A percentile compares a stretch with the other conserved stretches of the same genome.
phyloP scores from a whole-genome alignment of 2,113 vertebrate species.

The Phalacrocorax carbo region DNA sequence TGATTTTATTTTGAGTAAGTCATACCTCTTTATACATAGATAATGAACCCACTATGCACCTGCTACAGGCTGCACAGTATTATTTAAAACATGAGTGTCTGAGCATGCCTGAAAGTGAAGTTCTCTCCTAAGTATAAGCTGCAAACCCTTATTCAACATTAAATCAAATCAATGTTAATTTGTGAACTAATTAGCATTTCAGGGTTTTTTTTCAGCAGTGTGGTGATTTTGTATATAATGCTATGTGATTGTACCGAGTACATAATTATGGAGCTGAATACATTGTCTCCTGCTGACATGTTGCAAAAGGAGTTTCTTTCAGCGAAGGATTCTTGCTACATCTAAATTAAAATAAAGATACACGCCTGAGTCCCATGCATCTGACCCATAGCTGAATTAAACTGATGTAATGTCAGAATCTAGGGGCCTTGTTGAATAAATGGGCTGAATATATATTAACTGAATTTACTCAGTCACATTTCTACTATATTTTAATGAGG shows the following conservation, averaged over 20 bases:
- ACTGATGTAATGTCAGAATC: not conserved
- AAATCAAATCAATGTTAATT: slow-evolving; percentile 86
- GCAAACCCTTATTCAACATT: slow-evolving; percentile 79
- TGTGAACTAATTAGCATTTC: slow-evolving; percentile 81
- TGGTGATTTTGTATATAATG: slow-evolving; percentile 77
- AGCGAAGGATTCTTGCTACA: not conserved
- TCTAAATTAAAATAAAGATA: slow-evolving; percentile 39
- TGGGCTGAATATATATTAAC: not conserved
- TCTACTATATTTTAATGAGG: slow-evolving; percentile 16
- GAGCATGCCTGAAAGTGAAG: slow-evolving; percentile 70
- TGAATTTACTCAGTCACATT: not conserved
- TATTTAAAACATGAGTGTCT: slow-evolving; percentile 67
- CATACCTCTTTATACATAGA: slow-evolving; percentile 38
- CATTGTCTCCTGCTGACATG: slow-evolving; percentile 77
- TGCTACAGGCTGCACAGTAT: slow-evolving; percentile 43
- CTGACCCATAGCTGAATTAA: not conserved
- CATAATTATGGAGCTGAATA: slow-evolving; percentile 76
- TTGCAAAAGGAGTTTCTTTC: slow-evolving; percentile 55
- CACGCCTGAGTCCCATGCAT: not conserved
- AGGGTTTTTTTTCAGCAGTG: slow-evolving; percentile 64
- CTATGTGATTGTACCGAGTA: slow-evolving; percentile 72
- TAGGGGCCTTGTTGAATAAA: not conserved
- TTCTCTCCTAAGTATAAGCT: slow-evolving; percentile 75
- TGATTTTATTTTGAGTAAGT: slow-evolving; percentile 64
- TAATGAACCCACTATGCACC: slow-evolving; percentile 57